Percentiles rank a stretch among this genome's conserved stretches.
Evolutionary conservation across 64 coral and sea anemone genomes (phyloP).

Genomic region (Actinia tenebrosa): DNA sequence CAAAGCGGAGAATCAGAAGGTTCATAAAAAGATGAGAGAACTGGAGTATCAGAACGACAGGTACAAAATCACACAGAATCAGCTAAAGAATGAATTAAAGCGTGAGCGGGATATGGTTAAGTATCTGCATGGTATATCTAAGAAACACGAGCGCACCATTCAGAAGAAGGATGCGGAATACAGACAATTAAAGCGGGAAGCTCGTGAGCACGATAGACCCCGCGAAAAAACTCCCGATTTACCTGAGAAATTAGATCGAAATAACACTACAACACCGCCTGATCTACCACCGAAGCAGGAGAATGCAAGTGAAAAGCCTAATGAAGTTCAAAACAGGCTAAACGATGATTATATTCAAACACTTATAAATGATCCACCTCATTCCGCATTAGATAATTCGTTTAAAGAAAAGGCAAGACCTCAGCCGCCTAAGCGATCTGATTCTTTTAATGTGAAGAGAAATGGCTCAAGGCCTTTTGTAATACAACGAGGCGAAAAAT

Average conservation of each 20-base stretch:
- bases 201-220: slow-evolving; percentile 51
- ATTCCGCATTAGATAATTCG: neutral
- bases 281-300: slow-evolving; percentile 1
- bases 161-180: slow-evolving; percentile 86
- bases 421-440: slow-evolving; percentile 80
- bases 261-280: neutral
- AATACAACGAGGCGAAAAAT: neutral
- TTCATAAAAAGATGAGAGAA: slow-evolving; percentile 81
- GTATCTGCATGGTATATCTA: slow-evolving; percentile 70
- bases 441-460: slow-evolving; percentile 74
- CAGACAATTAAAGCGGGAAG: slow-evolving; percentile 55
- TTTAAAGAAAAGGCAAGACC: slow-evolving; percentile 37
- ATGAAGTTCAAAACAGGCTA: slow-evolving; percentile 21
- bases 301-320: neutral
- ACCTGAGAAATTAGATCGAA: slow-evolving; percentile 3
- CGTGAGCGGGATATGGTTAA: slow-evolving; percentile 89
- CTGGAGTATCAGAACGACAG: slow-evolving; percentile 92
- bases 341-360: neutral
- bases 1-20: slow-evolving; percentile 80
- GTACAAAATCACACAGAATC: slow-evolving; percentile 85
- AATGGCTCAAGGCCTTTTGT: slow-evolving; percentile 35
- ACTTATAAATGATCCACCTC: neutral
- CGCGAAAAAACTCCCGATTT: slow-evolving; percentile 2
- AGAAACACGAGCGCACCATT: slow-evolving; percentile 89
- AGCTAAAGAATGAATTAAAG: slow-evolving; percentile 73